A percentile compares a stretch with the other conserved stretches of the same genome.
Conservation (phyloP, 2,888 invertebrate genomes). For the Autographa pulchrina region DNA sequence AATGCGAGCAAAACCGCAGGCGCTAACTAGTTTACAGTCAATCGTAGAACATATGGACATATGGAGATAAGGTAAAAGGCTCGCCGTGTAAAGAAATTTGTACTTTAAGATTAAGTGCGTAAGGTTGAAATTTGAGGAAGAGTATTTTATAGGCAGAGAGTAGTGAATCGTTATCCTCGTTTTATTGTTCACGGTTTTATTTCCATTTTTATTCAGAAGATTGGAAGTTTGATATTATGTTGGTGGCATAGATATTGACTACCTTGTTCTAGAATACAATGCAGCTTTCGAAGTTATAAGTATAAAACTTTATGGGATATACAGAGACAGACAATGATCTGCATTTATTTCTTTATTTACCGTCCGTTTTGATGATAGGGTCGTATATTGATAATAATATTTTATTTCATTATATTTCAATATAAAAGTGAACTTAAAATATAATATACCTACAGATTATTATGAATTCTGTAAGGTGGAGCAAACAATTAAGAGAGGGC, state of each 20-base stretch:
- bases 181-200: not conserved
- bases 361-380: too few relatives aligned
- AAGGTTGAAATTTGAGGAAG: slow-evolving; percentile 13
- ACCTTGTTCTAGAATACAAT: not conserved
- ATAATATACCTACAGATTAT: too few relatives aligned
- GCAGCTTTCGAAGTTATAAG: too few relatives aligned
- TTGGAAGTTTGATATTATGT: not conserved
- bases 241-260: not conserved
- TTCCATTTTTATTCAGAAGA: not conserved
- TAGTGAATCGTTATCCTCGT: slow-evolving; percentile 11
- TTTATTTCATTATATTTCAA: too few relatives aligned
- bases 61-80: slow-evolving; percentile 13
- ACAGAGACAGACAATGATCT: too few relatives aligned
- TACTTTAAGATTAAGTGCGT: fast-evolving
- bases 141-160: slow-evolving; percentile 6
- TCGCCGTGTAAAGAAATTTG: slow-evolving; percentile 5
- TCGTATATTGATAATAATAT: too few relatives aligned
- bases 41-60: slow-evolving; percentile 15
- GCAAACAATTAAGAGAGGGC: too few relatives aligned
- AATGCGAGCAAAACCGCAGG: slow-evolving; percentile 38
- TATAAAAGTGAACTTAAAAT: too few relatives aligned
- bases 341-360: too few relatives aligned
- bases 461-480: too few relatives aligned
- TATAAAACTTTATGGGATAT: too few relatives aligned
- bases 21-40: slow-evolving; percentile 50